These are phyloP conservation scores for Coremacera marginata DNA, from an alignment of 2,888 invertebrate genomes.

Conservation along the genomic window DNA sequence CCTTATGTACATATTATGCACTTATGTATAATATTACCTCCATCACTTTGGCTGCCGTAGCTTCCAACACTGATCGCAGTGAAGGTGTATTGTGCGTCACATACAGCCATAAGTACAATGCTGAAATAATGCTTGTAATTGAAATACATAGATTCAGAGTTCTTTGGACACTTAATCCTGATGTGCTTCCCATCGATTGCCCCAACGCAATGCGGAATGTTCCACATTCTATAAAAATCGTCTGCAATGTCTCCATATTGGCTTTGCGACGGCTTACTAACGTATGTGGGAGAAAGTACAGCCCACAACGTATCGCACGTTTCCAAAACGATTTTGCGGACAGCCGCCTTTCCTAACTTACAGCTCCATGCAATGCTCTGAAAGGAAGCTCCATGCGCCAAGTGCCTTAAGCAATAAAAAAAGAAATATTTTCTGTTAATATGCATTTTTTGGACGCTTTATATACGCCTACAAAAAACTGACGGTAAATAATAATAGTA, in stretches of 20 bases:
- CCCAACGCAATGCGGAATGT: conserved; percentile 51
- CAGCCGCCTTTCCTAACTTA: conserved; percentile 69
- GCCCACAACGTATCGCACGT: conserved; percentile 68
- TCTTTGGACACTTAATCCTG: conserved; percentile 50
- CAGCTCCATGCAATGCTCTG: conserved; percentile 37
- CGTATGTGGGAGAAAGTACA: conserved; percentile 49
- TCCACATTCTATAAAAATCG: conserved; percentile 42
- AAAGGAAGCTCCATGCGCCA: conserved; percentile 42
- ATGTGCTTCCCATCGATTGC: conserved; percentile 46
- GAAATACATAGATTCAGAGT: conserved; percentile 39
- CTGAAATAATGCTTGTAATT: conserved; percentile 10
- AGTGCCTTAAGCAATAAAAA: conserved; percentile 9
- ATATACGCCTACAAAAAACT: background rate
- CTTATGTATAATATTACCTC: conserved; percentile 11
- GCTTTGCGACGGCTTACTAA: conserved; percentile 1
- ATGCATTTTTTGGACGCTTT: too few relatives aligned
- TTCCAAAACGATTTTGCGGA: conserved; percentile 47
- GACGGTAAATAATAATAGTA: background rate
- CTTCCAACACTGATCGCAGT: conserved; percentile 2
- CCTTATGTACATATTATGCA: too few relatives aligned
- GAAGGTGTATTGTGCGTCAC: conserved; percentile 20
- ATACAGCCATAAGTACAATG: conserved; percentile 19
- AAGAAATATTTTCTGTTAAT: background rate
- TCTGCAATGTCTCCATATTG: conserved; percentile 30
- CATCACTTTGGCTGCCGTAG: conserved; percentile 22